Evolutionary conservation across 35 echinoderm and acorn worm genomes (phyloP).

Genomic region (Apostichopus californicus): DNA sequence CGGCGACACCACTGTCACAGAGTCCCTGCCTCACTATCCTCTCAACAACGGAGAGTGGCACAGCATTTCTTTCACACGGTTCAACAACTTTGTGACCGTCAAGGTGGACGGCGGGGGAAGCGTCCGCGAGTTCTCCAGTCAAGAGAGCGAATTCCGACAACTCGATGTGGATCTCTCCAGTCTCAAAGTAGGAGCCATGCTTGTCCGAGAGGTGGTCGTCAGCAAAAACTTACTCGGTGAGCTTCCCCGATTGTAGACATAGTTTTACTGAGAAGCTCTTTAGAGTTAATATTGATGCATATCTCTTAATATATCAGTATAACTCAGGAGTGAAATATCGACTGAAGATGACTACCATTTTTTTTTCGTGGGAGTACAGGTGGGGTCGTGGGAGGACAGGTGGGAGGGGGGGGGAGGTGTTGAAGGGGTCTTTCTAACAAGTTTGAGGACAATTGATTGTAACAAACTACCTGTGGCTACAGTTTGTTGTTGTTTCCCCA

Average conservation of each 20-base stretch:
- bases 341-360: too few species aligned
- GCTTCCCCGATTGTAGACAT: neutral
- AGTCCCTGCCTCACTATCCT: conserved; percentile 67
- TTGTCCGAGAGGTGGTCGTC: conserved; percentile 60
- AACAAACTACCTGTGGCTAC: too few species aligned
- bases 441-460: too few species aligned
- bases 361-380: too few species aligned
- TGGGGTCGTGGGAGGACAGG: too few species aligned
- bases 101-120: conserved; percentile 94
- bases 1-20: conserved; percentile 68
- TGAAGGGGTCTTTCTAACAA: too few species aligned
- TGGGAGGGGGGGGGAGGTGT: too few species aligned
- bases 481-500: too few species aligned
- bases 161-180: conserved; percentile 61
- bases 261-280: too few species aligned
- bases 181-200: conserved; percentile 72
- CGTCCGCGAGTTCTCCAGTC: conserved; percentile 71
- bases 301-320: too few species aligned
- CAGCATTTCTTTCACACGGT: conserved; percentile 71
- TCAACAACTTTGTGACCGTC: conserved; percentile 75
- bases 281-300: too few species aligned
- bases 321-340: too few species aligned
- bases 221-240: conserved; percentile 77
- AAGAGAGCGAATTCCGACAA: conserved; percentile 60
- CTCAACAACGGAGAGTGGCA: conserved; percentile 91